Percentiles rank a stretch among this genome's conserved stretches.
These are phyloP conservation scores for Tenthredo distinguenda DNA, from an alignment of 2,888 invertebrate genomes.

Conservation along the genomic window DNA sequence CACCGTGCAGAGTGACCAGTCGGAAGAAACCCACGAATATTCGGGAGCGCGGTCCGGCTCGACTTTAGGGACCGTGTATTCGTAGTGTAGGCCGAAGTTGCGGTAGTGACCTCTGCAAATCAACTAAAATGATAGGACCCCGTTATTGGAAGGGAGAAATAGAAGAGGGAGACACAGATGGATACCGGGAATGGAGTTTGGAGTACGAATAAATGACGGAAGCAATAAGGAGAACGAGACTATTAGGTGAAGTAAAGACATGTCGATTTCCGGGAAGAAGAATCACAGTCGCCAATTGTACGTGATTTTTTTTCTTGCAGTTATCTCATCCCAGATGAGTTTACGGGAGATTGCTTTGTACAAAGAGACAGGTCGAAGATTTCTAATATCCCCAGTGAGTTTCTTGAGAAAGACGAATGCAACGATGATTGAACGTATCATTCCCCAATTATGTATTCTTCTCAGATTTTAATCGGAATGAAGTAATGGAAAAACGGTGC, in stretches of 20 bases:
- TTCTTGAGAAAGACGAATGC: neutral
- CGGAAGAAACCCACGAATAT: slow-evolving; percentile 88
- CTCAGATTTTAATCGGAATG: neutral
- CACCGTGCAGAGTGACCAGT: slow-evolving; percentile 90
- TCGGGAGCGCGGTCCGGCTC: slow-evolving; percentile 81
- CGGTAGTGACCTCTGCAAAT: slow-evolving; percentile 80
- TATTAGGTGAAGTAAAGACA: neutral
- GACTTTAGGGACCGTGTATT: slow-evolving; percentile 88
- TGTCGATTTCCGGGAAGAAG: neutral
- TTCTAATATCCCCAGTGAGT: neutral
- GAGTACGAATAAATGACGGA: neutral
- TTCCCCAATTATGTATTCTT: neutral
- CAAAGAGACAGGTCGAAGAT: neutral
- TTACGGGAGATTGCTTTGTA: neutral
- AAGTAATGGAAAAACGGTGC: neutral
- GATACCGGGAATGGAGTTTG: slow-evolving; percentile 26
- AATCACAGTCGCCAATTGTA: neutral
- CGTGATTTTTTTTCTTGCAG: neutral
- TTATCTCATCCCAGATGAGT: neutral
- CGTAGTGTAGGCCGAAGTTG: slow-evolving; percentile 91
- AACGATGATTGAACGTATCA: neutral
- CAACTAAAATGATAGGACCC: slow-evolving; percentile 62
- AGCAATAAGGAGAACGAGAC: slow-evolving; percentile 1
- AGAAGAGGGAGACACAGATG: neutral
- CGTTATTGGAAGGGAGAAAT: slow-evolving; percentile 48